Evolutionary conservation across 2,888 invertebrate genomes (phyloP), one percentile per base, ranked within the genome.

Genomic region (Oxycera nigricornis): DNA sequence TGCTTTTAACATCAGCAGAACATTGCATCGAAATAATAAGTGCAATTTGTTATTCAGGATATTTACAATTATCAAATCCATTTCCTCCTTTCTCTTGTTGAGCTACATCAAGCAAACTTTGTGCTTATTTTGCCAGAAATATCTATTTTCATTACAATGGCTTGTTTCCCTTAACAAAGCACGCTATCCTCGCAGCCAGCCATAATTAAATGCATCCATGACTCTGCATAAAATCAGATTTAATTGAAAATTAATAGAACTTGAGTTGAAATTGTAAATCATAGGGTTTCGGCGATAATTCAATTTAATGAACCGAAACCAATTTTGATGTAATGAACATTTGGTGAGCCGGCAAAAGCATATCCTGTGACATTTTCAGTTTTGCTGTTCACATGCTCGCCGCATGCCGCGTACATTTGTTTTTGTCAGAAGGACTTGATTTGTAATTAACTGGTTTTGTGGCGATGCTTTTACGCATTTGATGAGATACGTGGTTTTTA

Each of bases 211-310:
- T 46, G 4, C 14, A 20, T 24, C 41, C 67, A 68, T 68, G 67
- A 68, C 11, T 17, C 26, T 28, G 67, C 67, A 68, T 50, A 50
- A 50, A 68, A 46, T 68, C 46, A 14, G 28, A 50, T 50, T 68
- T 68, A 46, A 68, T 68, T 68, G 67, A 68, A 68, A 68, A 68
- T 68, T 68, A 68, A 68, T 50, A 46, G 67, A 68, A 68, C 46
- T 41, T 14, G 41, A 26, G 26, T 20, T 50, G 30, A 50, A 20
- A 68, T 26, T 28, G 22, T 68, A 68, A 68, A 68, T 68, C 61
- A 46, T 30, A n/a, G 50, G 28, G 28, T 68, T 68, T 46, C 30
- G n/a, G 24, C 52, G 28, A 68, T 68, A 68, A 68, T 30, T 68
- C 68, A 68, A 68, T 68, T 68, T 50, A 68, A 50, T 68, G 50